Percentiles rank a stretch among this genome's conserved stretches.
phyloP scores from a whole-genome alignment of 2,888 invertebrate genomes.

The Coleophora flavipennella region DNA sequence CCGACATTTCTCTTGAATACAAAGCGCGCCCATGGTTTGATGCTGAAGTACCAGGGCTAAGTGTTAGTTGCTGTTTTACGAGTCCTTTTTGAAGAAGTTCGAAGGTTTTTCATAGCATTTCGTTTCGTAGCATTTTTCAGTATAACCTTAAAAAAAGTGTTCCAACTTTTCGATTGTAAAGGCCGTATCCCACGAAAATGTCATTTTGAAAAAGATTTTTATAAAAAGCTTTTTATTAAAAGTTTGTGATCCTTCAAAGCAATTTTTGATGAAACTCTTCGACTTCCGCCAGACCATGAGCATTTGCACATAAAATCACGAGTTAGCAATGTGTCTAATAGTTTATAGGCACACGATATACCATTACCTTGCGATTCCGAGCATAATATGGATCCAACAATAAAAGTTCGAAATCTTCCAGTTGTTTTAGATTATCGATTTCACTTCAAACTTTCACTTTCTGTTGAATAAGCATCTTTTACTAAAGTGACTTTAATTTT shows the following conservation, averaged over 20 bases:
- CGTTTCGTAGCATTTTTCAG: neutral
- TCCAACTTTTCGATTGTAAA: neutral
- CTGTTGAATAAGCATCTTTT: neutral
- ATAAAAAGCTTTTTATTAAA: no score
- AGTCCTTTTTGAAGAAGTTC: neutral
- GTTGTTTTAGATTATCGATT: neutral
- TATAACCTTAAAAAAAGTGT: neutral
- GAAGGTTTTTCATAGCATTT: neutral
- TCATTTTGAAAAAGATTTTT: neutral
- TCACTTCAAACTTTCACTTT: neutral
- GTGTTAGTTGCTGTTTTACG: neutral
- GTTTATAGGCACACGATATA: neutral
- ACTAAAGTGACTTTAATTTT: neutral
- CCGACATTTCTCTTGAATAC: no score
- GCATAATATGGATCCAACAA: neutral
- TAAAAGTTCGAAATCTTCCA: neutral
- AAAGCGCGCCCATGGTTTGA: no score
- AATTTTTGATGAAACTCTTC: neutral
- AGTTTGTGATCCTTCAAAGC: neutral
- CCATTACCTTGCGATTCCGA: neutral
- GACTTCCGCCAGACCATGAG: neutral
- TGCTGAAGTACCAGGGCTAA: no score
- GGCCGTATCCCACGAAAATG: neutral
- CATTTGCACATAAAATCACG: neutral
- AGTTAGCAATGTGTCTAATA: neutral